These are phyloP conservation scores for Oryzias sinensis DNA, from an alignment of 2,797 vertebrate genomes.

Conservation along the genomic window DNA sequence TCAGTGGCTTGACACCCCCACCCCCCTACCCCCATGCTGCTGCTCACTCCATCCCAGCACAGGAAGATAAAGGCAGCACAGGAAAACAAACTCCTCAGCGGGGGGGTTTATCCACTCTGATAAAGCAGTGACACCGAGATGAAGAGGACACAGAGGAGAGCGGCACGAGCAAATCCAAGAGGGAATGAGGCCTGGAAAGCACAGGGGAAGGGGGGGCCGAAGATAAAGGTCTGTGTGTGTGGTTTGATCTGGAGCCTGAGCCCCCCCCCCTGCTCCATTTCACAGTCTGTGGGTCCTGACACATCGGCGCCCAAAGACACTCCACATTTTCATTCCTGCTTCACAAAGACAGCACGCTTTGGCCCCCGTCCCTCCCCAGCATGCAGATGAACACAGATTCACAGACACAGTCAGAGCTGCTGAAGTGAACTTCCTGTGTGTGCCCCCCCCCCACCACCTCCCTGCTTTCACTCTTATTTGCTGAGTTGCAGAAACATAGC, in stretches of 20 bases:
- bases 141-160: conserved; percentile 1
- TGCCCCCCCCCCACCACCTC: neutral
- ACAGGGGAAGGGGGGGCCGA: conserved; percentile 9
- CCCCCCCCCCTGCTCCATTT: conserved; percentile 67
- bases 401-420: conserved; percentile 13
- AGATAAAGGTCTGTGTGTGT: conserved; percentile 8
- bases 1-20: conserved; percentile 65
- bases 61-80: conserved; percentile 62
- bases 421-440: conserved; percentile 19
- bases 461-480: too few relatives aligned
- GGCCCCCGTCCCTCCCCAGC: conserved; percentile 6
- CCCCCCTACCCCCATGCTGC: conserved; percentile 36
- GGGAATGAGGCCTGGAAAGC: conserved; percentile 15
- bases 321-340: conserved; percentile 22
- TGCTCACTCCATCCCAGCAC: conserved; percentile 53
- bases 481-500: too few relatives aligned
- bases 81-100: conserved; percentile 56
- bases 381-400: conserved; percentile 5
- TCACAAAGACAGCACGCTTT: conserved; percentile 10
- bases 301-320: conserved; percentile 27
- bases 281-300: conserved; percentile 63
- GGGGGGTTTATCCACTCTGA: conserved; percentile 61
- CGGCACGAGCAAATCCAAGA: neutral
- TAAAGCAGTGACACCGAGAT: conserved; percentile 51
- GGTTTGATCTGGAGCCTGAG: conserved; percentile 53